Evolutionary conservation across 2,113 vertebrate genomes (phyloP).

Genomic region (Myotis yumanensis): DNA sequence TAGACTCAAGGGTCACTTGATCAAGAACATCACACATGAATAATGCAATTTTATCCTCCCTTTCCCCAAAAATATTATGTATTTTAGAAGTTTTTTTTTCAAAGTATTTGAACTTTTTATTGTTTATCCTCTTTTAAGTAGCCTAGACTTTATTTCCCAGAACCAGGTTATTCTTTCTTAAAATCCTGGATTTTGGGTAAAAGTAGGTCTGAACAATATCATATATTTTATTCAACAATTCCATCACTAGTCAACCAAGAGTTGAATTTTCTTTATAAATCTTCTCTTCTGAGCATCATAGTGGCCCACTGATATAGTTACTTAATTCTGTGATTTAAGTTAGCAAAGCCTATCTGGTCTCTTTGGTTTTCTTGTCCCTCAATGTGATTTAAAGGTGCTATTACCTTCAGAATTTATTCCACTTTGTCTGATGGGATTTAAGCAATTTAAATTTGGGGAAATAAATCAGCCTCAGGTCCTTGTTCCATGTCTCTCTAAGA

Average conservation of each 20-base stretch:
- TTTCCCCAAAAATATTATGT: not conserved
- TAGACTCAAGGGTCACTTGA: not conserved
- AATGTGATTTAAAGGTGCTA: not conserved
- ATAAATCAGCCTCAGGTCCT: not conserved
- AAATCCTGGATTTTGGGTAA: not conserved
- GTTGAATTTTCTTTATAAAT: not conserved
- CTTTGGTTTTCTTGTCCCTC: not conserved
- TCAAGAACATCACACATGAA: not conserved
- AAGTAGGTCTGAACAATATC: not conserved
- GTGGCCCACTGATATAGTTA: not conserved
- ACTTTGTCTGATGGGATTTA: not conserved
- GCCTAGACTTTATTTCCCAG: not conserved
- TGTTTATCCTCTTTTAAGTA: not conserved
- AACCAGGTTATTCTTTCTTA: not conserved
- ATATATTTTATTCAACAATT: not conserved
- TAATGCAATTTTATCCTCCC: not conserved
- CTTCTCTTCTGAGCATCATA: not conserved
- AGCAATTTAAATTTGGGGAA: slow-evolving; percentile 15
- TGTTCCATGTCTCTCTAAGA: not conserved
- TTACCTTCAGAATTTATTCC: not conserved
- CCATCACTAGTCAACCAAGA: not conserved
- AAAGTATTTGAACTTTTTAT: not conserved
- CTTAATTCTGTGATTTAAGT: not conserved
- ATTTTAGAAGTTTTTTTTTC: not conserved
- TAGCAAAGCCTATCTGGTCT: not conserved